Evolutionary conservation across 2,888 invertebrate species (phyloP).

Genomic region (Ormyrus nitidulus): DNA sequence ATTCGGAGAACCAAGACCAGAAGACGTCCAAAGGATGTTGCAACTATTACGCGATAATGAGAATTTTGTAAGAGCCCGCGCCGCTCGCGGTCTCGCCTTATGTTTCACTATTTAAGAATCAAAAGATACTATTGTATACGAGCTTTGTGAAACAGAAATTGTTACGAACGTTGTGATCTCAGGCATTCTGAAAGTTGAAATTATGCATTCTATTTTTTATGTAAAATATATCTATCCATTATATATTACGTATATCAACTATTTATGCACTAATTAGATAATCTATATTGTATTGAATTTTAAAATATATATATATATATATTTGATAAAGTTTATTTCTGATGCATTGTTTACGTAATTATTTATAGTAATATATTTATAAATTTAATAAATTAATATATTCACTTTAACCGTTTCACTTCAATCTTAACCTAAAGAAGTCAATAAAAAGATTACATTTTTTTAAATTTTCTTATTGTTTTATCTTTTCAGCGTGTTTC

Average conservation of each 20-base stretch:
- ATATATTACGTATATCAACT: too few species aligned
- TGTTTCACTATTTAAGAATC: constrained; percentile 41
- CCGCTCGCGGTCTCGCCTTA: constrained; percentile 60
- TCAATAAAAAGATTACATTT: neutral
- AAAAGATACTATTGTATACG: constrained; percentile 8
- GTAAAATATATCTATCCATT: constrained; percentile 2
- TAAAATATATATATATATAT: constrained; percentile 4
- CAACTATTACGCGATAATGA: constrained; percentile 69
- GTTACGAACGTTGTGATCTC: constrained; percentile 8
- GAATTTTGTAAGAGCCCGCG: constrained; percentile 66
- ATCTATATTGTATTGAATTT: neutral
- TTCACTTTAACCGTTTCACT: constrained; percentile 8
- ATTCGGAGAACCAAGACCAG: constrained; percentile 67
- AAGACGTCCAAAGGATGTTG: constrained; percentile 69
- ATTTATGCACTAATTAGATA: too few species aligned
- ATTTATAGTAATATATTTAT: constrained; percentile 11
- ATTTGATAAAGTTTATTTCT: neutral
- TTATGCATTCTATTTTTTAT: constrained; percentile 34
- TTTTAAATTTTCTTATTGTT: neutral
- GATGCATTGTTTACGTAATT: constrained; percentile 6
- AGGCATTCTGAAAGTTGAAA: constrained; percentile 9
- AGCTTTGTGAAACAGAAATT: neutral
- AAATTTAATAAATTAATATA: constrained; percentile 22
- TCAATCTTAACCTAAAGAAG: neutral
- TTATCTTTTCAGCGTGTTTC: constrained; percentile 21